Evolutionary conservation across 1,140 invertebrate species (phyloP).

Genomic region (Solenopsis fugax): DNA sequence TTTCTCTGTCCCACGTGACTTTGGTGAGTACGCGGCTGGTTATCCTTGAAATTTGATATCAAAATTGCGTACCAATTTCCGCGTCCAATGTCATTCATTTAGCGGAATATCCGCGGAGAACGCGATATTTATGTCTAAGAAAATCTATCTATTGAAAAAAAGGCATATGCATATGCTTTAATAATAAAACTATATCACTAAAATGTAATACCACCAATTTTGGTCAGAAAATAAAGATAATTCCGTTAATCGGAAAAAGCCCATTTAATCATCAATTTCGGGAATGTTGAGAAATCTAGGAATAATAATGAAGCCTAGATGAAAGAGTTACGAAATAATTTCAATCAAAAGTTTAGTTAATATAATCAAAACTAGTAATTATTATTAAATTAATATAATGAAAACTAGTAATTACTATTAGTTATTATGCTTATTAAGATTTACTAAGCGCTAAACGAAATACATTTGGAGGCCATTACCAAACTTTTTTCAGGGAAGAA

Average conservation of each 20-base stretch:
- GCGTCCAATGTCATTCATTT: slow-evolving; percentile 33
- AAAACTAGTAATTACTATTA: too few relatives aligned
- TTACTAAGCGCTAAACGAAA: too few relatives aligned
- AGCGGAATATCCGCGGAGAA: background rate
- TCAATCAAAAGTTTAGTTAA: too few relatives aligned
- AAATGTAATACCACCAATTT: background rate
- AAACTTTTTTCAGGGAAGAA: too few relatives aligned
- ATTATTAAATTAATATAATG: too few relatives aligned
- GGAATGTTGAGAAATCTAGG: too few relatives aligned
- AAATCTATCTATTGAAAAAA: slow-evolving; percentile 3
- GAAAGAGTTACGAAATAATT: too few relatives aligned
- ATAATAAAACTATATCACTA: background rate
- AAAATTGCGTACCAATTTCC: slow-evolving; percentile 41
- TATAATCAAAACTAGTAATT: too few relatives aligned
- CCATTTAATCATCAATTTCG: background rate
- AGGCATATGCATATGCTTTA: background rate
- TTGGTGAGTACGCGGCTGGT: background rate
- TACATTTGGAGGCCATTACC: too few relatives aligned
- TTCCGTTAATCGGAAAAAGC: background rate
- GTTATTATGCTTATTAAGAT: too few relatives aligned
- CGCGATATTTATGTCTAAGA: slow-evolving; percentile 20
- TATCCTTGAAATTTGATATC: slow-evolving; percentile 57
- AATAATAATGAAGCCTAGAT: too few relatives aligned
- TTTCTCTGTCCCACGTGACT: slow-evolving; percentile 25
- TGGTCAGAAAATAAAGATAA: background rate